These are phyloP conservation scores for Danio rerio DNA, from an alignment of 2,113 vertebrate genomes.

Conservation along the genomic window DNA sequence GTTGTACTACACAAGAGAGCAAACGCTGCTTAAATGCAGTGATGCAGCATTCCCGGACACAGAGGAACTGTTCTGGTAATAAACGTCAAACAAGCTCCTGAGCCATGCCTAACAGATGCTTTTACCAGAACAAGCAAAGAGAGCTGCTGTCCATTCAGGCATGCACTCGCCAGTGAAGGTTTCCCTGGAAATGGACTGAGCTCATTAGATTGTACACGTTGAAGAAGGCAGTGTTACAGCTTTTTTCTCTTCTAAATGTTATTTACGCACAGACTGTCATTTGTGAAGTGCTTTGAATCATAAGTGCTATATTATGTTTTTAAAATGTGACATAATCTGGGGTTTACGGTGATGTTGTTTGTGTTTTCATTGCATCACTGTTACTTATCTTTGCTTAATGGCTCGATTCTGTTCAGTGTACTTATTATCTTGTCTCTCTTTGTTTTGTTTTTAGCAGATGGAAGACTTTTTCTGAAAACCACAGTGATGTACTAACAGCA, in stretches of 20 bases:
- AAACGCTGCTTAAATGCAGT: conserved; percentile 71
- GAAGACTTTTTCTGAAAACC: conserved; percentile 99
- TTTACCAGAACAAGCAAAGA: conserved; percentile 78
- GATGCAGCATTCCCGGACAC: conserved; percentile 72
- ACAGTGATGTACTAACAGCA: conserved; percentile 96
- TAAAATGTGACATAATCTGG: conserved; percentile 51
- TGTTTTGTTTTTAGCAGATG: conserved; percentile 85
- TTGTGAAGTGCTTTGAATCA: conserved; percentile 67
- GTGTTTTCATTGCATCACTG: no score
- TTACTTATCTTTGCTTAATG: conserved; percentile 9
- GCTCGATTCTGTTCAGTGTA: conserved; percentile 1
- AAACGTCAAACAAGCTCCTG: conserved; percentile 76
- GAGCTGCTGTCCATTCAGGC: conserved; percentile 72
- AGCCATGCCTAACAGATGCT: conserved; percentile 80
- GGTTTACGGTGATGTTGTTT: neutral
- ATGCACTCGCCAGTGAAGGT: conserved; percentile 69
- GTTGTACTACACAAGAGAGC: conserved; percentile 74
- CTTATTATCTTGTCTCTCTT: conserved; percentile 3
- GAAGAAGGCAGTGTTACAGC: conserved; percentile 74
- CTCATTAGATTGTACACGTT: conserved; percentile 81
- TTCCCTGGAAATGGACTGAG: conserved; percentile 79
- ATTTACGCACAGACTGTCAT: conserved; percentile 71
- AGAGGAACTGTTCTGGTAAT: conserved; percentile 78
- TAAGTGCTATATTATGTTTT: conserved; percentile 62
- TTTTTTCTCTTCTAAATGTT: conserved; percentile 77